phyloP scores from a whole-genome alignment of 1,140 invertebrate genomes.

The Drosophila bocki region DNA sequence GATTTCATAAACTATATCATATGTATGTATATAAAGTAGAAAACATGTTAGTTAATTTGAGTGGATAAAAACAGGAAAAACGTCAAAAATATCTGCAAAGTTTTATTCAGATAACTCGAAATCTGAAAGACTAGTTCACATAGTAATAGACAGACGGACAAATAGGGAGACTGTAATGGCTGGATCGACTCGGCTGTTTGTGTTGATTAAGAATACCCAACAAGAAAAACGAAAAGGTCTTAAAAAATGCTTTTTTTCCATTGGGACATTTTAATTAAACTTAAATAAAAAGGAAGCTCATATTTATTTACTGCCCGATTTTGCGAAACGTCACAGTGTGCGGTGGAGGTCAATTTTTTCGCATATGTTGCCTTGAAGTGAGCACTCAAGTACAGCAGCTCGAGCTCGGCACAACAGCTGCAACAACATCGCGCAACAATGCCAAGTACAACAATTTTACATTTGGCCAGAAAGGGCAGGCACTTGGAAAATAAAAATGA shows the following conservation, averaged over 20 bases:
- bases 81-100: no score
- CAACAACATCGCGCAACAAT: slow-evolving; percentile 38
- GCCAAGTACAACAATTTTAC: slow-evolving; percentile 54
- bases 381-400: slow-evolving; percentile 62
- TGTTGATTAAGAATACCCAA: neutral
- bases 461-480: slow-evolving; percentile 59
- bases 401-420: slow-evolving; percentile 33
- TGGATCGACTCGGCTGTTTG: neutral
- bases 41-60: no score
- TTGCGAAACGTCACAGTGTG: neutral
- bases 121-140: no score
- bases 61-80: no score
- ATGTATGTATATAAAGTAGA: no score
- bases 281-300: no score
- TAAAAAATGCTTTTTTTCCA: neutral
- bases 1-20: no score
- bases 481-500: slow-evolving; percentile 63
- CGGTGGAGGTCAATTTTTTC: slow-evolving; percentile 70
- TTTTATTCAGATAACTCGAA: no score
- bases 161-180: no score
- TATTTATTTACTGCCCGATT: no score
- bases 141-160: no score
- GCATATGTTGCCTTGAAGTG: slow-evolving; percentile 71
- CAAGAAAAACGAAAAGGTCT: no score
- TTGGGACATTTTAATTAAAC: neutral